Evolutionary conservation across 2,888 invertebrate genomes (phyloP), one percentile per base, ranked within the genome.

Genomic region (Caenorhabditis wallacei): DNA sequence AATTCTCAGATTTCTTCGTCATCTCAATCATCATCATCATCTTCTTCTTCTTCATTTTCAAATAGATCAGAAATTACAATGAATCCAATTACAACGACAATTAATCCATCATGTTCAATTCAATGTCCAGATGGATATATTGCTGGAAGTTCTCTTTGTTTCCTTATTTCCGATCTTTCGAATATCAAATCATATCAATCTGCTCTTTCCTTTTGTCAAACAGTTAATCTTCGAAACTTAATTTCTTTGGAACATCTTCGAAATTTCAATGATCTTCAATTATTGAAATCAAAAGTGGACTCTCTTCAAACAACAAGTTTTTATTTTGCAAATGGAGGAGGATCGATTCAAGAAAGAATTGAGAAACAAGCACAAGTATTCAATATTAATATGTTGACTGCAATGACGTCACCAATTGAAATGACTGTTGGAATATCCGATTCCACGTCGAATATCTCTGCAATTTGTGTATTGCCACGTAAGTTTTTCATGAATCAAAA

Each of bases 401-500:
- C 57, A 11, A 54, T 68, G 56, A 70, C 74, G 26, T 72, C 79
- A 11, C 79, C 72, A 3, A 43, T 74, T 20, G 70, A 20, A 10
- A 40, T n/a, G 18, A 82, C 56, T 1, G 57, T 69, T 5, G 69
- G 74, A n/a, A 63, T 79, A n/a, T 82, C 82, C 0, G 79, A 79
- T 22, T 7, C 54, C 26, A 74, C 78, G 16, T 22, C 54, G 4
- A 74, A 79, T 46, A 51, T 74, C 10, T 82, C 82, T 5, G 82
- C 74, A 3, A 82, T 82, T 43, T 82, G 82, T 74, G 74, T 79
- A 1, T 4, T 69, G 35, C 82, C 82, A 63, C 72, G 82, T 82
- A 35, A 35, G 59, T 26, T 35, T 13, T 18, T 53, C 0, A 22
- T 18, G 10, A 16, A n/a, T n/a, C 30, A 20, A 30, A 48, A 5